phyloP scores from a whole-genome alignment of 2,797 vertebrate genomes.

The Artibeus jamaicensis region DNA sequence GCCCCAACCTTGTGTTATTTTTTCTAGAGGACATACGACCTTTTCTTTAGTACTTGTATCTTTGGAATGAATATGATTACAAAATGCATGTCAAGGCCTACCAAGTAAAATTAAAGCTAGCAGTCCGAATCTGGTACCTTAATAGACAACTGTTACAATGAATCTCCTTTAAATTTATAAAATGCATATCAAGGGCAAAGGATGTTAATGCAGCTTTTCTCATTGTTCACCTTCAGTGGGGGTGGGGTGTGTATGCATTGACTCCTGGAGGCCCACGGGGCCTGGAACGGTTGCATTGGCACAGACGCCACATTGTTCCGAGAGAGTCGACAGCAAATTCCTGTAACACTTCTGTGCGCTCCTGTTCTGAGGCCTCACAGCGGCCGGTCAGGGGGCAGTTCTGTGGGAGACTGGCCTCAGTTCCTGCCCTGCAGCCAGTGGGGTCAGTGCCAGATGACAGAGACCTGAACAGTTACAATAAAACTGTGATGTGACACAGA shows the following conservation, averaged over 20 bases:
- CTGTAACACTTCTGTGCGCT: background rate
- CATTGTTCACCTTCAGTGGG: background rate
- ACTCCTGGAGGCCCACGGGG: background rate
- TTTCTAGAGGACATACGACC: background rate
- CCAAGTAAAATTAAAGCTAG: conserved; percentile 7
- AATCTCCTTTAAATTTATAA: background rate
- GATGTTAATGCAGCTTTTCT: background rate
- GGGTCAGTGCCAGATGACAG: background rate
- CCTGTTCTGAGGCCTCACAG: background rate
- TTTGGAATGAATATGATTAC: background rate
- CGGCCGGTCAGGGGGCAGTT: background rate
- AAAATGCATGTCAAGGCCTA: conserved; percentile 22
- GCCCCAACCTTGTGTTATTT: background rate
- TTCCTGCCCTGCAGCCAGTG: background rate
- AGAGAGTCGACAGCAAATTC: background rate
- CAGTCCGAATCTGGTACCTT: background rate
- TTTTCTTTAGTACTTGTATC: conserved; percentile 16
- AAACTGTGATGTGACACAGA: background rate
- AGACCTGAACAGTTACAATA: background rate
- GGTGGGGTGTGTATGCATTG: background rate
- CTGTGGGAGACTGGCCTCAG: background rate
- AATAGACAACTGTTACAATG: background rate
- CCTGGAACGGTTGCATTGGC: background rate
- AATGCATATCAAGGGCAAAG: background rate
- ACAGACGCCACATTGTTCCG: background rate